Base-by-base conservation (phyloP, 37 sponge, comb jelly and placozoan species). In the Axinella damicornis region DNA sequence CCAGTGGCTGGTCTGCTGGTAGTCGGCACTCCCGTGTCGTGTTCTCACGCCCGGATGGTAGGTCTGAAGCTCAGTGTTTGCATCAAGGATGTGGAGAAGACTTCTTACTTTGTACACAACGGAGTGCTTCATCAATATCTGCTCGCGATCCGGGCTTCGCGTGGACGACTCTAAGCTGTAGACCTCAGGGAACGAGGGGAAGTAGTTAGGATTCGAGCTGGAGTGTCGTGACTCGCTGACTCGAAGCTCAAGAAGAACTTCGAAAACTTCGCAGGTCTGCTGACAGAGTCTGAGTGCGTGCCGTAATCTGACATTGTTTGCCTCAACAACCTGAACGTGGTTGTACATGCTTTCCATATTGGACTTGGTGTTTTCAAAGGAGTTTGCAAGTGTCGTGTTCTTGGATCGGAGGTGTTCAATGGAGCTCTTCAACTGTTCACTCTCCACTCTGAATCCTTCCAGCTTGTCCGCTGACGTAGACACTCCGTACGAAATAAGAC, bases 261-360 rank as follows among this genome's bases (percentile, higher is more conserved):
- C 94, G 36, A 71, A 71, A 30, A 86, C 81, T 6, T 93, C 94
- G 12, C 85, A 82, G 37, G 90, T 90, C 33, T 78, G 80, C 40
- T 83, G 82, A 60, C 87, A 89, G 40, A 80, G 74, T n/a, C 34
- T 71, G 24, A 86, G 57, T 0, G 87, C 68, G 58, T 82, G 75
- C 17, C 78, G 56, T 30, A 93, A 36, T 32, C 78, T 21, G 5
- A 46, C 58, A 53, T 93, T 87, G 69, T 93, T 93, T 2, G 83
- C 84, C 61, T 86, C 85, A 21, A 75, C 66, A 60, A 79, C 59
- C 28, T 83, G 38, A 5, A 73, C 68, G n/a, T 78, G 79, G 36
- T 64, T 54, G 68, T 87, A 93, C 83, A 89, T 82, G 20, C 18
- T 37, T 21, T 82, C 87, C 25, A 57, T 66, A 36, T 69, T 74